Conservation (phyloP, 53 echinoderm and acorn worm species). For the Mesocentrotus franciscanus region DNA sequence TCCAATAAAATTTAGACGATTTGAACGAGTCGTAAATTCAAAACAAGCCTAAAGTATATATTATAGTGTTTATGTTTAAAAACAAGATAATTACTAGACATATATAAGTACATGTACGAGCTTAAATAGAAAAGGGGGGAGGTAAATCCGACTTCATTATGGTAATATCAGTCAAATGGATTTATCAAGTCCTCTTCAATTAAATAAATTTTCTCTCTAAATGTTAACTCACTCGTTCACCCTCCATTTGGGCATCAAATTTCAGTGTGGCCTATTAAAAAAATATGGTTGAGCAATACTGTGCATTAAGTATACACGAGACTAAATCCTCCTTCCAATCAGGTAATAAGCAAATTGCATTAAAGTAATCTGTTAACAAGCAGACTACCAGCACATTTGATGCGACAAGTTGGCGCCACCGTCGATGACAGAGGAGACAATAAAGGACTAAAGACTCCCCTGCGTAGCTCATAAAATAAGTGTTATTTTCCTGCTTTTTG, state of each 20-base stretch:
- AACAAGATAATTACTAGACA: too few relatives aligned
- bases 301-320: background rate
- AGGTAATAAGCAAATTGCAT: slow-evolving; percentile 19
- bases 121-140: too few relatives aligned
- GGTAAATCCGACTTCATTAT: background rate
- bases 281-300: background rate
- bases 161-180: background rate
- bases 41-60: too few relatives aligned
- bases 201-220: background rate
- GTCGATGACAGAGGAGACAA: background rate
- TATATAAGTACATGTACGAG: too few relatives aligned
- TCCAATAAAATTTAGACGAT: too few relatives aligned
- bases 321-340: background rate
- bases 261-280: background rate
- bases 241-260: background rate
- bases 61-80: too few relatives aligned
- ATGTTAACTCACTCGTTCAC: background rate
- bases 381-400: background rate
- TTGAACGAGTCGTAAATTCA: too few relatives aligned
- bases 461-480: background rate
- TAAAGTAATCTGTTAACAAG: background rate
- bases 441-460: background rate
- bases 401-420: slow-evolving; percentile 7
- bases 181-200: background rate
- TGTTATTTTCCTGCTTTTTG: background rate